phyloP scores from a whole-genome alignment of 2,888 invertebrate genomes.

The Microctonus hyperodae region DNA sequence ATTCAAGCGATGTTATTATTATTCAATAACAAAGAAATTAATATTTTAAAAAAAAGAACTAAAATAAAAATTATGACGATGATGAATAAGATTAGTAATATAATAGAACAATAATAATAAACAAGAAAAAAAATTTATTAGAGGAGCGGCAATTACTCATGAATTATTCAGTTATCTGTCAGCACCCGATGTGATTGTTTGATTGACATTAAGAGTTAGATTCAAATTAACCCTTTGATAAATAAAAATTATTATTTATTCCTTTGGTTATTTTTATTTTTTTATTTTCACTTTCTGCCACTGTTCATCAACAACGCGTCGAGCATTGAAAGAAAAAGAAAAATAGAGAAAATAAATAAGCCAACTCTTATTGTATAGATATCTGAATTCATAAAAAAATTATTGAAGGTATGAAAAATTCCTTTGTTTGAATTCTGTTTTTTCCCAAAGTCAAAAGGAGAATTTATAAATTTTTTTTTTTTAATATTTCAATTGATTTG shows the following conservation, averaged over 20 bases:
- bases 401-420: too few species aligned
- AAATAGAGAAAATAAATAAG: too few species aligned
- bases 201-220: slow-evolving; percentile 5
- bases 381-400: too few species aligned
- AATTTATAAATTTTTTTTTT: too few species aligned
- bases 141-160: slow-evolving; percentile 15
- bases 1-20: not conserved
- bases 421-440: too few species aligned
- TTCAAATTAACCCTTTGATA: not conserved
- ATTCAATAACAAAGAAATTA: not conserved
- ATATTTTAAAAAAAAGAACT: not conserved
- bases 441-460: too few species aligned
- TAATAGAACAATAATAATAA: not conserved
- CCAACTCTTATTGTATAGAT: too few species aligned
- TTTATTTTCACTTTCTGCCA: too few species aligned
- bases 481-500: too few species aligned
- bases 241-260: not conserved
- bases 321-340: too few species aligned
- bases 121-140: slow-evolving; percentile 2
- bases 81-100: not conserved
- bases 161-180: slow-evolving; percentile 23
- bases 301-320: too few species aligned
- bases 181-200: not conserved
- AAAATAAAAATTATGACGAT: not conserved
- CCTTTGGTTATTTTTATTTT: not conserved